Evolutionary conservation across 2,797 vertebrate species (phyloP).

Genomic region (Acanthurus tractus): DNA sequence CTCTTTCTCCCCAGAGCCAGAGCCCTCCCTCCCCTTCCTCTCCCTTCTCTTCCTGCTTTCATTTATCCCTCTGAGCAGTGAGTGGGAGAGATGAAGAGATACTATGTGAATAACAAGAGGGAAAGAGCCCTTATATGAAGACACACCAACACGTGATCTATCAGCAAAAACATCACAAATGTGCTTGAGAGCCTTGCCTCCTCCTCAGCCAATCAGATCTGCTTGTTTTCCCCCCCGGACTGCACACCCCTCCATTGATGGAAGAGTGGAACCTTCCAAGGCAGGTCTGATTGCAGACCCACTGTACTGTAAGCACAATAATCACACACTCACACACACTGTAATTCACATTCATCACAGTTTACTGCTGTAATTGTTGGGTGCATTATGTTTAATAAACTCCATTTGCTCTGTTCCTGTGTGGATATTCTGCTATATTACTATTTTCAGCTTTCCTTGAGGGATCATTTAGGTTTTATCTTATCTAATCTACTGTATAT

Average conservation of each 20-base stretch:
- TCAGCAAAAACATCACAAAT: slow-evolving; percentile 29
- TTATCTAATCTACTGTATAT: slow-evolving; percentile 38
- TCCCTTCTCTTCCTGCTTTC: slow-evolving; percentile 14
- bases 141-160: slow-evolving; percentile 28
- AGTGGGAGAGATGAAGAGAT: slow-evolving; percentile 56
- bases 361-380: slow-evolving; percentile 51
- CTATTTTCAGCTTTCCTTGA: slow-evolving; percentile 17
- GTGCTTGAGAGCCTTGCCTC: slow-evolving; percentile 9
- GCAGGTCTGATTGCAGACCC: slow-evolving; percentile 55
- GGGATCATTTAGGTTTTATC: slow-evolving; percentile 35
- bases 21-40: neutral
- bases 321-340: slow-evolving; percentile 47
- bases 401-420: slow-evolving; percentile 30
- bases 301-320: slow-evolving; percentile 46
- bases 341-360: slow-evolving; percentile 45
- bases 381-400: slow-evolving; percentile 51
- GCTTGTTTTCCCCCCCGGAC: neutral
- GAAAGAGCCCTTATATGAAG: slow-evolving; percentile 19
- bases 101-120: slow-evolving; percentile 26
- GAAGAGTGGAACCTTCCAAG: slow-evolving; percentile 55
- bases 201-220: slow-evolving; percentile 59
- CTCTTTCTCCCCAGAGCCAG: slow-evolving; percentile 39
- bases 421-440: slow-evolving; percentile 17
- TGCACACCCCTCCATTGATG: slow-evolving; percentile 60
- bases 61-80: slow-evolving; percentile 37